Conservation (phyloP, 2,888 invertebrate species). For the Lithodes maja region DNA sequence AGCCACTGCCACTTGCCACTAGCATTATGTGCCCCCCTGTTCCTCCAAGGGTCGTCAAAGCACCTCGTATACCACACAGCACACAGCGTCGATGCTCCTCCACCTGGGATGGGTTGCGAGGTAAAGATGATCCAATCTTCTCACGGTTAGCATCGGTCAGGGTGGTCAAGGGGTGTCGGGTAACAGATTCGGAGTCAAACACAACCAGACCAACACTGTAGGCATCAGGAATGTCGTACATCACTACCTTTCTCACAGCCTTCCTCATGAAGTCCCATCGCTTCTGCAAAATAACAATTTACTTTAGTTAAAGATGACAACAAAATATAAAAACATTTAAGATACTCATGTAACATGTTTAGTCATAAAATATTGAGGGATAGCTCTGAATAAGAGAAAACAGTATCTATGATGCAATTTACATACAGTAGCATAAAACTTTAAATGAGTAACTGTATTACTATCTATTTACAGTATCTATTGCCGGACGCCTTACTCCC, state of each 20-base stretch:
- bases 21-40: constrained; percentile 61
- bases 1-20: constrained; percentile 63
- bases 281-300: constrained; percentile 74
- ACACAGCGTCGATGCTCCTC: constrained; percentile 75
- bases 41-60: constrained; percentile 69
- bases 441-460: too few relatives aligned
- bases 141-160: constrained; percentile 74
- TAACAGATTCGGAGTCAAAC: constrained; percentile 60
- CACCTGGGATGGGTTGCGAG: constrained; percentile 77
- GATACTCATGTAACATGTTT: too few relatives aligned
- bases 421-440: too few relatives aligned
- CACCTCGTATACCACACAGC: constrained; percentile 71
- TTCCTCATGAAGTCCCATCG: constrained; percentile 79
- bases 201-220: constrained; percentile 73
- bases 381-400: too few relatives aligned
- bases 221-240: constrained; percentile 77
- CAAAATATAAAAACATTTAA: too few relatives aligned
- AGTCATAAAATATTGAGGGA: too few relatives aligned
- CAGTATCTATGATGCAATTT: too few relatives aligned
- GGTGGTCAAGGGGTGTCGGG: constrained; percentile 63
- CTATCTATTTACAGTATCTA: too few relatives aligned
- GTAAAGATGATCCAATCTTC: constrained; percentile 76
- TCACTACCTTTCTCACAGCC: constrained; percentile 79
- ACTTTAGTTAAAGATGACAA: too few relatives aligned
- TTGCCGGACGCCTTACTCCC: too few relatives aligned